Base-by-base conservation (phyloP, 2,797 vertebrate species). In the Aplochiton taeniatus region DNA sequence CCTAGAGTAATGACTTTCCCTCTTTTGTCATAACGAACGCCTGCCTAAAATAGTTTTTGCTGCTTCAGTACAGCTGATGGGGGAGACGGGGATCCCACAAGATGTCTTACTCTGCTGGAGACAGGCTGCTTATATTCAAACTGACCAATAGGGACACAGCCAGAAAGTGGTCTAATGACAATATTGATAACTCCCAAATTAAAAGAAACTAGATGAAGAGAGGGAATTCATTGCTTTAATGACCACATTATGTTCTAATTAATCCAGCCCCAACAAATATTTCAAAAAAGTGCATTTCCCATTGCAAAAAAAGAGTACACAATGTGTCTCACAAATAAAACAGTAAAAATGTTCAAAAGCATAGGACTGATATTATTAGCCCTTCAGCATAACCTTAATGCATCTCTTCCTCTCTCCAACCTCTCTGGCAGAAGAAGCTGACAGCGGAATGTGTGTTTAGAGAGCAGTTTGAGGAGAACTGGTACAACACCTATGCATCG, bases 391-490 rank as follows among this genome's bases (percentile, higher is more conserved):
- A 7, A 55, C 44, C 61, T 63, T 72, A 56, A 80, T n/a, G 4
- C 73, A 45, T 49, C 43, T 67, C 48, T 13, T 46, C n/a, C 48
- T 20, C 47, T 50, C 51, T 31, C 47, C 6, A 31, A 31, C 9
- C 51, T 52, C 8, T 81, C 76, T 86, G 57, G 76, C 94, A 99
- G 98, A 98, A 96, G 91, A 98, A 99, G 90, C 94, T 98, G 80
- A 96, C 94, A 0, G 92, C 93, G 20, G 98, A 99, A 85, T 99
- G 97, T 0, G 96, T 99, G 63, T 98, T 99, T 93, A 94, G 97
- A 58, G 98, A 99, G 91, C 97, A 98, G 87, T 99, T 99, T 83
- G 98, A 99, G 90, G 98, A 99, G 91, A 99, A 99, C 89, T 99
- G 97, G 97, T 99, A 99, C 93, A 99, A 99, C 92, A 99, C 98